Base-by-base conservation (phyloP, 2,888 invertebrate species). In the Ariolimax columbianus region DNA sequence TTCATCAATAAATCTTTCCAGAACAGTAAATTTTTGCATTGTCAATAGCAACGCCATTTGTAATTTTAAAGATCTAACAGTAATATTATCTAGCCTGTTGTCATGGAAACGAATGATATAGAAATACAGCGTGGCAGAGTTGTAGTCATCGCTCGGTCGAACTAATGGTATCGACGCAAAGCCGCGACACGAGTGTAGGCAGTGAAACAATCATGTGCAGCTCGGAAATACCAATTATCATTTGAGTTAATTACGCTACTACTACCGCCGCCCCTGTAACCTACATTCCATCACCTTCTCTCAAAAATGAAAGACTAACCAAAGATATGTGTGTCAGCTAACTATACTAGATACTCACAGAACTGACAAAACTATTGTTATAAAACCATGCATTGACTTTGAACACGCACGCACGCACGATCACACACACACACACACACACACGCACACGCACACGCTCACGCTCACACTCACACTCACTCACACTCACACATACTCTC, bases 81-180 rank as follows among this genome's bases (percentile, higher is more conserved):
- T 14, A 43, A 26, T 47, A 79, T 43, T 66, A 43, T 66, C 68
- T n/a, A 23, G 68, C 66, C 43, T 63, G 79, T 79, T 79, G 79
- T 43, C 66, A 79, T 79, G 33, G 79, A 43, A 79, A 79, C 79
- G 38, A 40, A 43, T 59, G 63, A 59, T 78, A 36, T 40, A 63
- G 59, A n/a, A 14, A 77, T 38, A 63, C 63, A 63, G 26, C 17
- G 19, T 40, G 78, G 17, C 26, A 63, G 78, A 33, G n/a, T 75
- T 30, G 30, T 75, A 75, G 75, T 73, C 40, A 2, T 17, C n/a
- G n/a, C 73, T 73, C 43, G 14, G 47, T 4, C 26, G 23, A 40
- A 47, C 72, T 70, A n/a, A 33, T 51, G 4, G 51, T 51, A 75
- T 51, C 30, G 75, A 75, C 51, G 14, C 33, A 19, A 19, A 23